phyloP scores from a whole-genome alignment of 2,797 vertebrate genomes.

The Hylomyscus alleni region DNA sequence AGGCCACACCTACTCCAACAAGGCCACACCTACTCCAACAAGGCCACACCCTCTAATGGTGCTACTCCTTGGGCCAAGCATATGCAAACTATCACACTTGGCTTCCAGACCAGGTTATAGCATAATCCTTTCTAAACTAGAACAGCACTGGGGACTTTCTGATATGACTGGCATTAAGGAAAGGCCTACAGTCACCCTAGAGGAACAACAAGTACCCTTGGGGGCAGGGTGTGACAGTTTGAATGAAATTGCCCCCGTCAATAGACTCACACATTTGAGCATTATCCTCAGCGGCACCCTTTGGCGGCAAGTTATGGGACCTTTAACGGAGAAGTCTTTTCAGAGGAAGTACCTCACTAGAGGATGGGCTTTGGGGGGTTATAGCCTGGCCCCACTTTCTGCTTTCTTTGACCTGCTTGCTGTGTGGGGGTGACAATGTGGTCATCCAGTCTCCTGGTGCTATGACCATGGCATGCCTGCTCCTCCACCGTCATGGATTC shows the following conservation, averaged over 20 bases:
- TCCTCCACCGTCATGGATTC: neutral
- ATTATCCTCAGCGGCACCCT: neutral
- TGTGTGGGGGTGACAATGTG: neutral
- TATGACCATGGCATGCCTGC: neutral
- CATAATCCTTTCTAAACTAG: neutral
- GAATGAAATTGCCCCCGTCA: neutral
- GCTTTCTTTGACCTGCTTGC: neutral
- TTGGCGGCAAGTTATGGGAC: neutral
- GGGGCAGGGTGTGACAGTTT: neutral
- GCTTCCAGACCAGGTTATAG: neutral
- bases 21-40: neutral
- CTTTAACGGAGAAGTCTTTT: neutral
- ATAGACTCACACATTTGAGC: neutral
- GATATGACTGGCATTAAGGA: rapidly evolving
- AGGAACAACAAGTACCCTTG: neutral
- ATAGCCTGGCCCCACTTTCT: neutral
- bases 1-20: neutral
- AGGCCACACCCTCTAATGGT: neutral
- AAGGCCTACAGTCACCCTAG: neutral
- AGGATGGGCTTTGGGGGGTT: neutral
- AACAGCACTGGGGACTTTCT: rapidly evolving
- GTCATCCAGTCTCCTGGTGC: too few species aligned
- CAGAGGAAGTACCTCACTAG: neutral
- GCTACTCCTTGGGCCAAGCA: neutral
- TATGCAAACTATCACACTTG: neutral